Evolutionary conservation across 2,797 vertebrate species (phyloP).

Genomic region (Dendrocincla tyrannina): DNA sequence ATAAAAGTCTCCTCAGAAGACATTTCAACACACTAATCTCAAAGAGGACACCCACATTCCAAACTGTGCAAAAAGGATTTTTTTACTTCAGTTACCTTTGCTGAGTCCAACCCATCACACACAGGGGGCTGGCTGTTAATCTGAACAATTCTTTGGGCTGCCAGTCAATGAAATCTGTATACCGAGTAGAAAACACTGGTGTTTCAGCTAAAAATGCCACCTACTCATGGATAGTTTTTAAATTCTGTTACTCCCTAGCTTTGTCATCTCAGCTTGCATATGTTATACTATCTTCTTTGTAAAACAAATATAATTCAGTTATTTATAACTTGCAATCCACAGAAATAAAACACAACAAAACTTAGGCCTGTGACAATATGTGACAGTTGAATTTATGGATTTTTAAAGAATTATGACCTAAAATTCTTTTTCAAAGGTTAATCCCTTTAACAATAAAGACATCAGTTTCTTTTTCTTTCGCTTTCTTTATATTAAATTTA

Average conservation of each 20-base stretch:
- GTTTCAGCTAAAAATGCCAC: neutral
- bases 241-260: neutral
- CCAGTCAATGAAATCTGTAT: neutral
- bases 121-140: neutral
- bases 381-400: neutral
- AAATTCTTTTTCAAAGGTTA: neutral
- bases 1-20: neutral
- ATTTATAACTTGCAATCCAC: neutral
- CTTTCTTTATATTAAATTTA: neutral
- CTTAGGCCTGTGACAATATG: neutral
- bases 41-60: neutral
- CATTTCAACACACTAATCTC: neutral
- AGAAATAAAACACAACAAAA: neutral
- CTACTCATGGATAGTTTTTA: neutral
- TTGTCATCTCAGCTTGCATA: neutral
- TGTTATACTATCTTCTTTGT: neutral
- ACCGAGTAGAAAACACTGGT: neutral
- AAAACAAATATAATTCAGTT: neutral
- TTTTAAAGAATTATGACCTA: neutral
- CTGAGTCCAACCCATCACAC: neutral
- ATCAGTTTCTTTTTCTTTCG: neutral
- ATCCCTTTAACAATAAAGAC: neutral
- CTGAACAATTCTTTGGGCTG: neutral
- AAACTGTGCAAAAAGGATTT: neutral
- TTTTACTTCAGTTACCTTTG: neutral